Evolutionary conservation across 2,888 invertebrate genomes (phyloP).

Genomic region (Nemotelus pantherinus): DNA sequence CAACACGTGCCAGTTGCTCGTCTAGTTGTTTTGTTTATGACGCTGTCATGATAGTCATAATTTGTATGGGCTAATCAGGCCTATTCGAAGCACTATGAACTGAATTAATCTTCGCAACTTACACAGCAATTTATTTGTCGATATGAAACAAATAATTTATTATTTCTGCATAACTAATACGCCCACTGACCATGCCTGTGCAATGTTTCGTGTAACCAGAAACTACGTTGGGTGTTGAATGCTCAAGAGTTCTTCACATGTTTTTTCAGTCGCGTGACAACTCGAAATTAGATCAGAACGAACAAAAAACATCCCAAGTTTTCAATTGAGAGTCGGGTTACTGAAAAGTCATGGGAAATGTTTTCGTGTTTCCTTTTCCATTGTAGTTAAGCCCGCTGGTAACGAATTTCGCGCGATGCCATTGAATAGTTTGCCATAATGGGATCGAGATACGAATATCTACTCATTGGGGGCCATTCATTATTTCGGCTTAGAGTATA

Average conservation of each 20-base stretch:
- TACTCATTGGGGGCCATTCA: constrained; percentile 37
- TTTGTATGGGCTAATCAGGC: background rate
- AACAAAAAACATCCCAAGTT: constrained; percentile 12
- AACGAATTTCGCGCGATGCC: constrained; percentile 2
- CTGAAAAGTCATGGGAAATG: constrained; percentile 37
- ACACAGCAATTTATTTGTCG: background rate
- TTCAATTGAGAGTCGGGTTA: constrained; percentile 23
- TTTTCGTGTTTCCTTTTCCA: background rate
- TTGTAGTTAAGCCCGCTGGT: constrained; percentile 6
- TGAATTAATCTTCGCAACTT: constrained; percentile 9
- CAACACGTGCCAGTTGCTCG: constrained; percentile 4
- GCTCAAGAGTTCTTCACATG: constrained; percentile 22
- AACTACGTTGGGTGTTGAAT: background rate
- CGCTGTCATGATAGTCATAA: constrained; percentile 18
- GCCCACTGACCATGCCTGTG: background rate
- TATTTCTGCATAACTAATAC: background rate
- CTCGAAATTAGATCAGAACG: constrained; percentile 41
- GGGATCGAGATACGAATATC: constrained; percentile 19
- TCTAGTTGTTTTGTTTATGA: background rate
- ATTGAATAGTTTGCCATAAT: constrained; percentile 10
- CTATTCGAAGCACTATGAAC: constrained; percentile 12
- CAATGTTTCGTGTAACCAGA: background rate
- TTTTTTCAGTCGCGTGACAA: constrained; percentile 29
- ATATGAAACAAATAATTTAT: constrained; percentile 10
- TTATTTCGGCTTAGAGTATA: constrained; percentile 37